A percentile compares a stretch with the other conserved stretches of the same genome.
Conservation (phyloP, 37 sponge, comb jelly and placozoan genomes). For the Oscarella lobularis region DNA sequence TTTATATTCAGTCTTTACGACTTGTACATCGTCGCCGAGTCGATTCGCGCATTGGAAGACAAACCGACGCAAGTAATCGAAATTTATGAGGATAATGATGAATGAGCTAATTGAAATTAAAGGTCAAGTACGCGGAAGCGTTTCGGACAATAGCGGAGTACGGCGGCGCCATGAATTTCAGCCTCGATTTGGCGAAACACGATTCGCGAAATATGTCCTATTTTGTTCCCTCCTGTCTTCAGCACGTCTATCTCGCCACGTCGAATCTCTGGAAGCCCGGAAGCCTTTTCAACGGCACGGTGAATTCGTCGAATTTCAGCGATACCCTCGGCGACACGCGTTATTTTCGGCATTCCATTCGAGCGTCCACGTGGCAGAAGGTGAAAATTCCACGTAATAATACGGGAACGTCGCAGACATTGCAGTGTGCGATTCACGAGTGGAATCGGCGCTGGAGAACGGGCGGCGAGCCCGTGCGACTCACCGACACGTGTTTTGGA, state of each 20-base stretch:
- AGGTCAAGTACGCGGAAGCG: not conserved
- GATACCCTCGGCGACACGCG: not conserved
- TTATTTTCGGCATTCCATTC: not conserved
- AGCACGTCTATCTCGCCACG: slow-evolving; percentile 62
- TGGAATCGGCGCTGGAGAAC: not conserved
- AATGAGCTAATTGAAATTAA: too few relatives aligned
- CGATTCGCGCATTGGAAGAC: not conserved
- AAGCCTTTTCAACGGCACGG: not conserved
- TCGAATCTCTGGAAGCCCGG: slow-evolving; percentile 46
- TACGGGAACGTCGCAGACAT: not conserved
- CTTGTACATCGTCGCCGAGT: slow-evolving; percentile 27
- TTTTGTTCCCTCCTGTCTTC: slow-evolving; percentile 42
- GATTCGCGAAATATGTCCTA: slow-evolving; percentile 14
- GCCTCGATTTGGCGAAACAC: slow-evolving; percentile 12
- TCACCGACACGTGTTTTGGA: not conserved
- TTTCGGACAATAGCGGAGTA: slow-evolving; percentile 48
- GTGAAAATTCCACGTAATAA: not conserved
- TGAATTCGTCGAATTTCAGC: not conserved
- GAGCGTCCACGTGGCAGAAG: not conserved
- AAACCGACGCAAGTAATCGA: too few relatives aligned
- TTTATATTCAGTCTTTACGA: slow-evolving; percentile 43
- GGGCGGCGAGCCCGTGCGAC: not conserved
- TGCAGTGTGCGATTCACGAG: slow-evolving; percentile 2
- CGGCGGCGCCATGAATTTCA: slow-evolving; percentile 76
- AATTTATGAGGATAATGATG: too few relatives aligned